Percentiles rank a stretch among this genome's conserved stretches.
Evolutionary conservation across 2,888 invertebrate genomes (phyloP).

Genomic region (Torymus tubicola): DNA sequence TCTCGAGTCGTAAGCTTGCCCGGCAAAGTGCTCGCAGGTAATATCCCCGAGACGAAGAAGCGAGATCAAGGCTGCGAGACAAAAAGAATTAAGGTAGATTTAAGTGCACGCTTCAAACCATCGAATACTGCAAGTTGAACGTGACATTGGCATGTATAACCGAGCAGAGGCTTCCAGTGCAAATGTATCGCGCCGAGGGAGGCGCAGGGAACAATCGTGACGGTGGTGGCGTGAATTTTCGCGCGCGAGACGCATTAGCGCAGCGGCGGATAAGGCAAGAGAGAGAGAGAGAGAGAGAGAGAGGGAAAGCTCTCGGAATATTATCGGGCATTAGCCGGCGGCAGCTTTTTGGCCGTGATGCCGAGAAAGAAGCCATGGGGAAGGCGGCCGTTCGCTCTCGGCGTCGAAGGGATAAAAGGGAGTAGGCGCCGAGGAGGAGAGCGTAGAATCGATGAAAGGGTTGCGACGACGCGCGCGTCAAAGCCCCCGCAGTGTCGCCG

Average conservation of each 20-base stretch:
- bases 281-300: conserved; percentile 41
- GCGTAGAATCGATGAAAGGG: conserved; percentile 75
- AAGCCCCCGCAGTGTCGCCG: conserved; percentile 59
- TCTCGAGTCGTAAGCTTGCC: conserved; percentile 54
- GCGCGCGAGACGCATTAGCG: conserved; percentile 40
- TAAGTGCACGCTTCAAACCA: neutral
- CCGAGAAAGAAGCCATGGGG: conserved; percentile 60
- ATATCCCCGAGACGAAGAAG: conserved; percentile 32
- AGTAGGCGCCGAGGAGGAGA: conserved; percentile 61
- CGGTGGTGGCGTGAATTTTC: conserved; percentile 30
- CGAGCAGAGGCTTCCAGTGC: conserved; percentile 8
- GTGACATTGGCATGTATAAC: too few species aligned
- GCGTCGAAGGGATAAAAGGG: conserved; percentile 68
- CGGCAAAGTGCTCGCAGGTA: conserved; percentile 40
- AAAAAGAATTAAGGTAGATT: neutral
- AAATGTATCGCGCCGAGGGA: conserved; percentile 26
- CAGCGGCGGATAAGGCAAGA: conserved; percentile 23
- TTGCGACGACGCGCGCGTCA: conserved; percentile 69
- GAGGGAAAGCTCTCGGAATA: conserved; percentile 49
- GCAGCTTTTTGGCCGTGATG: conserved; percentile 67
- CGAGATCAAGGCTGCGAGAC: neutral
- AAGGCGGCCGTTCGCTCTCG: conserved; percentile 15
- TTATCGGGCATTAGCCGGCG: conserved; percentile 73
- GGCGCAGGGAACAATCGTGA: conserved; percentile 40
- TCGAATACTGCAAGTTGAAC: neutral